These are phyloP conservation scores for Orchestia grillus DNA, from an alignment of 1,140 invertebrate genomes.

Conservation along the genomic window DNA sequence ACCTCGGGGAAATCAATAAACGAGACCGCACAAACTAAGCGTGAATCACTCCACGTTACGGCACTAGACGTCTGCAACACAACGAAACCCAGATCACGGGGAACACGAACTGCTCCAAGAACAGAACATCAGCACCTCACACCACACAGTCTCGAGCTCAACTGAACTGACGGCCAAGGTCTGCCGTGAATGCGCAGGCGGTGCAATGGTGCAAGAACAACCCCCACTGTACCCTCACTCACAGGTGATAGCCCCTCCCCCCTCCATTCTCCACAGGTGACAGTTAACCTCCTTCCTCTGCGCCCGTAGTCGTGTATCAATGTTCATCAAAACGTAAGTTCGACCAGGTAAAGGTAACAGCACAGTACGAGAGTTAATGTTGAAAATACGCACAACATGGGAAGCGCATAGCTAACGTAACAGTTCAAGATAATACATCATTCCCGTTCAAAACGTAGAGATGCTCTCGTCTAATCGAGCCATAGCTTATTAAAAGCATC, in stretches of 20 bases:
- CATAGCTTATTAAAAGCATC: too few species aligned
- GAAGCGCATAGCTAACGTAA: too few species aligned
- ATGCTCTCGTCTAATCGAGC: too few species aligned
- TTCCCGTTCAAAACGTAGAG: too few species aligned
- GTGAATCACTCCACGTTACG: neutral
- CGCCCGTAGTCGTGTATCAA: too few species aligned
- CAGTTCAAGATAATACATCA: too few species aligned
- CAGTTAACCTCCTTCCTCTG: neutral
- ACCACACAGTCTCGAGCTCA: neutral
- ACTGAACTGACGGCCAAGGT: slow-evolving; percentile 25
- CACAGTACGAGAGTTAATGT: too few species aligned
- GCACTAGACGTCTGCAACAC: neutral
- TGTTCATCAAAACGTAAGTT: too few species aligned
- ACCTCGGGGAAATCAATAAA: neutral
- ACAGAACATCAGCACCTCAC: neutral
- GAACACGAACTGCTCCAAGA: neutral
- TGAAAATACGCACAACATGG: too few species aligned
- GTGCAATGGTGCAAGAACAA: slow-evolving; percentile 3
- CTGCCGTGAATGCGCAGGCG: neutral
- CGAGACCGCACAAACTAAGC: neutral
- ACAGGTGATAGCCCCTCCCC: neutral
- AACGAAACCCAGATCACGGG: too few species aligned
- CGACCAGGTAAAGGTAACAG: too few species aligned
- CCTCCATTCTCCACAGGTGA: neutral
- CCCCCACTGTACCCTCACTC: neutral